Conservation (phyloP, 2,113 vertebrate species). For the Nyctibius bracteatus region DNA sequence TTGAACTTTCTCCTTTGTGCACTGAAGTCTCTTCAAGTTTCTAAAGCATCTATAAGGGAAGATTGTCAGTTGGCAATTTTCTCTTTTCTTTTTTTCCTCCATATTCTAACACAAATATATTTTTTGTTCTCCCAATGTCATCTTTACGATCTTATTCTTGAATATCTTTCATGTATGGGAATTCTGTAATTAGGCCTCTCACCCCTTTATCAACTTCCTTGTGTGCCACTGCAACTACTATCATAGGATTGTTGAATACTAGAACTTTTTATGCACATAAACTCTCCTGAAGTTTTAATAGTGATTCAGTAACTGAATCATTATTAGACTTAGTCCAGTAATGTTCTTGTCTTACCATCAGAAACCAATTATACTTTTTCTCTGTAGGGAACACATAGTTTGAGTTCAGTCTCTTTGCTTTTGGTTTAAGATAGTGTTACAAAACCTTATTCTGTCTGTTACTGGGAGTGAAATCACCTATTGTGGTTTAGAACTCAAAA, state of each 20-base stretch:
- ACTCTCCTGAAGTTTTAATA: not conserved
- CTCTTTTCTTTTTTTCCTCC: not conserved
- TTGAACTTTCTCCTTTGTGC: not conserved
- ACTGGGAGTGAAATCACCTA: not conserved
- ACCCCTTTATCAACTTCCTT: not conserved
- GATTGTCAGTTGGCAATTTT: not conserved
- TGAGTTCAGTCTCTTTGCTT: not conserved
- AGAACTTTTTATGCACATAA: not conserved
- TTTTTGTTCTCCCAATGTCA: not conserved
- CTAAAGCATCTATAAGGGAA: not conserved
- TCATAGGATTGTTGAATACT: not conserved
- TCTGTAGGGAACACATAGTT: not conserved
- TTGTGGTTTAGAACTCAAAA: not conserved
- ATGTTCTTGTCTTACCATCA: not conserved
- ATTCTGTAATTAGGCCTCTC: not conserved
- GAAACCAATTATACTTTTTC: not conserved
- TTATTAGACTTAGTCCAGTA: not conserved
- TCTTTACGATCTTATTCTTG: not conserved
- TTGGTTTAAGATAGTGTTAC: not conserved
- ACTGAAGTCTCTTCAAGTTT: not conserved
- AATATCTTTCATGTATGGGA: not conserved
- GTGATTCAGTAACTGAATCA: not conserved
- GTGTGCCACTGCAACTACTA: not conserved
- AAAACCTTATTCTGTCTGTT: not conserved
- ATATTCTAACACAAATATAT: not conserved